phyloP scores from a whole-genome alignment of 2,888 invertebrate species.

The Xestoiulus laeticollis region DNA sequence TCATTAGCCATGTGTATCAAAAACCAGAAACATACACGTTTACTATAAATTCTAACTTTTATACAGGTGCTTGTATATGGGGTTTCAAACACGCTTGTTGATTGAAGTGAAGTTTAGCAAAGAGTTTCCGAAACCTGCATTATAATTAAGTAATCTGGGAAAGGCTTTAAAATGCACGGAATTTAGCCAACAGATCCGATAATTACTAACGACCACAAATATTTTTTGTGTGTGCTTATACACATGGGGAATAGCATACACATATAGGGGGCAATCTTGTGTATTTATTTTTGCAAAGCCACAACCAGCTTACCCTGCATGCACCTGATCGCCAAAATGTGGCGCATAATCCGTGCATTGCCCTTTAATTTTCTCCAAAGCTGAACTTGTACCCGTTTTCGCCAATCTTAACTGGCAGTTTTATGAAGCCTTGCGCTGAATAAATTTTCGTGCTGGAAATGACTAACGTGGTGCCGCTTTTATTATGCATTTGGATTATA shows the following conservation, averaged over 20 bases:
- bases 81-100: background rate
- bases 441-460: conserved; percentile 3
- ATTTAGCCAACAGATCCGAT: background rate
- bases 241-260: background rate
- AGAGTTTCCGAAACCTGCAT: background rate
- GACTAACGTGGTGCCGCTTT: background rate
- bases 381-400: conserved; percentile 9
- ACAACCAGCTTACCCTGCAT: background rate
- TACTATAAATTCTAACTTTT: background rate
- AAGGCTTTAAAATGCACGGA: background rate
- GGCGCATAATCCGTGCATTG: conserved; percentile 28
- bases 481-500: background rate
- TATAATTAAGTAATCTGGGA: background rate
- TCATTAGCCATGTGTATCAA: background rate
- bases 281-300: conserved; percentile 7
- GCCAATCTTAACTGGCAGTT: background rate
- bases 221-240: background rate
- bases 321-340: conserved; percentile 15
- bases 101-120: background rate
- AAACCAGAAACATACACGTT: background rate
- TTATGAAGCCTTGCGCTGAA: background rate
- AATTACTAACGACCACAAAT: background rate
- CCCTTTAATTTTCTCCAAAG: background rate
- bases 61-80: background rate
- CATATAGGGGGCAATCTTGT: background rate